Conservation (phyloP, 2,888 invertebrate genomes). For the Parapristionchus giblindavisi region DNA sequence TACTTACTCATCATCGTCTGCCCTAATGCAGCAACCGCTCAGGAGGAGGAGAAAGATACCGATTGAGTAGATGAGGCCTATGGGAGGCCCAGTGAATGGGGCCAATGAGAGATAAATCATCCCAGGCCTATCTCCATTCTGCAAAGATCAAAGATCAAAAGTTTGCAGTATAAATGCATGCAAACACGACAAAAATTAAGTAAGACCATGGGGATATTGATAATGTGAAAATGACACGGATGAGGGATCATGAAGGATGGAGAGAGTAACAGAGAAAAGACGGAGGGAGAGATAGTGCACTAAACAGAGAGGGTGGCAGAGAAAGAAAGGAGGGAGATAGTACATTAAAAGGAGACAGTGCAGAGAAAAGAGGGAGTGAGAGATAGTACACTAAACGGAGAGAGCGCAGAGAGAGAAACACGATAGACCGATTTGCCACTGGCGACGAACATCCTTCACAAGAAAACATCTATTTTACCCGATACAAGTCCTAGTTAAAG, state of each 20-base stretch:
- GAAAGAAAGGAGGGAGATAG: conserved; percentile 6
- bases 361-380: conserved; percentile 14
- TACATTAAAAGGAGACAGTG: conserved; percentile 9
- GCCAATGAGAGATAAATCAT: conserved; percentile 16
- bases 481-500: no score
- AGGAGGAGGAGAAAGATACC: background rate
- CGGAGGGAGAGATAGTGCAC: background rate
- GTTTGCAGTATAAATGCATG: no score
- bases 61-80: background rate
- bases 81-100: background rate
- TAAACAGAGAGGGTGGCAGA: conserved; percentile 12
- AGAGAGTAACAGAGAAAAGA: conserved; percentile 3
- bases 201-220: no score
- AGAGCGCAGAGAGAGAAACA: no score
- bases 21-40: background rate
- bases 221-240: no score
- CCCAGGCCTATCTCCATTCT: no score
- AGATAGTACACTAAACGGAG: background rate
- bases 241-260: background rate
- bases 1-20: background rate
- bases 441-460: no score
- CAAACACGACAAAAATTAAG: no score
- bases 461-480: no score
- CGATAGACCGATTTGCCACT: no score
- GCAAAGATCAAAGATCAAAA: no score